Conservation (phyloP, 2,113 vertebrate species). For the Benitochromis conjunctus region DNA sequence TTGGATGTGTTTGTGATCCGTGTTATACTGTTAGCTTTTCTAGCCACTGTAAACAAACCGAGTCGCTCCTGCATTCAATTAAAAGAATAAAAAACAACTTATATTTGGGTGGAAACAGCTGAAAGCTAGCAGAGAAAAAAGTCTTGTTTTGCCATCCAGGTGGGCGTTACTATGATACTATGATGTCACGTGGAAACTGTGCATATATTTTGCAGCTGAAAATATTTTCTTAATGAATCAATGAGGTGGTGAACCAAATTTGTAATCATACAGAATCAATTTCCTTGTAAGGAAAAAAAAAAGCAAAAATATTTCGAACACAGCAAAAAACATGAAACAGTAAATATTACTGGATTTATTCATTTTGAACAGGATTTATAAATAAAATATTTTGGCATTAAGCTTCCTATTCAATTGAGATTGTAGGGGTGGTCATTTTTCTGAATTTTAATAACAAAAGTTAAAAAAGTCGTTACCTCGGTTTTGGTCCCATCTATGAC, state of each 20-base stretch:
- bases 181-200: background rate
- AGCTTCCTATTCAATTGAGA: background rate
- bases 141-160: background rate
- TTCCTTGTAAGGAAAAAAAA: background rate
- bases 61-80: background rate
- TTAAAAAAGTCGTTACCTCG: slow-evolving; percentile 83
- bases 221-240: background rate
- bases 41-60: background rate
- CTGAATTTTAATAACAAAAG: background rate
- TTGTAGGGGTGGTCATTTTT: background rate
- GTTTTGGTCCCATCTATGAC: slow-evolving; percentile 94
- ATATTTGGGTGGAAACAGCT: background rate
- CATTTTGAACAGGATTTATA: background rate
- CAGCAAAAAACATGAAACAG: background rate
- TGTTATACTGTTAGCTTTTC: background rate
- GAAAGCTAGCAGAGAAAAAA: background rate
- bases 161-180: background rate
- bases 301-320: background rate
- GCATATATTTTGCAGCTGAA: background rate
- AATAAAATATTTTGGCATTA: background rate
- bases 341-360: background rate
- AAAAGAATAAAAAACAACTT: background rate
- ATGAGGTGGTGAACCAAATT: background rate
- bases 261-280: background rate
- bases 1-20: background rate